A percentile compares a stretch with the other conserved stretches of the same genome.
Conservation (phyloP, 2,113 vertebrate genomes). For the Larimichthys crocea region DNA sequence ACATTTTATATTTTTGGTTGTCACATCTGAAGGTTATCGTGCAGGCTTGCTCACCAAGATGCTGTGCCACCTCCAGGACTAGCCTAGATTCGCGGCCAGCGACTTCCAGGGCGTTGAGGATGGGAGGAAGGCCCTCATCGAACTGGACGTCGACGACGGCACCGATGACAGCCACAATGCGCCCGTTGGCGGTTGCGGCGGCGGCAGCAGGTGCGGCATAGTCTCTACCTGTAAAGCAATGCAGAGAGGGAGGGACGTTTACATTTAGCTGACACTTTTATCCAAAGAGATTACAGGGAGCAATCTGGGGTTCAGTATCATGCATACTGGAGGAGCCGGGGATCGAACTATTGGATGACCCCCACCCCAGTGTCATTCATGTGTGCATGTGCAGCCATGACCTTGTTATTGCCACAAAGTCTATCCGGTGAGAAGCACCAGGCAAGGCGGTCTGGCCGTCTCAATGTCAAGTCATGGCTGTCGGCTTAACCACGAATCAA, state of each 20-base stretch:
- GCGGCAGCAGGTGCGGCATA: constrained; percentile 90
- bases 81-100: constrained; percentile 91
- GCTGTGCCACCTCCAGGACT: constrained; percentile 97
- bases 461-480: constrained; percentile 38
- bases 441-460: too few relatives aligned
- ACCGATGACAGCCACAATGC: constrained; percentile 96
- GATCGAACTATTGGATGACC: too few relatives aligned
- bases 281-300: too few relatives aligned
- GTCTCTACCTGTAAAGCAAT: constrained; percentile 85
- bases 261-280: too few relatives aligned
- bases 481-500: background rate
- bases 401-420: background rate
- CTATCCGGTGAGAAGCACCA: background rate
- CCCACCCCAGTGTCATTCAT: too few relatives aligned
- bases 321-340: too few relatives aligned
- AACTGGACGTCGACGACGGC: constrained; percentile 99
- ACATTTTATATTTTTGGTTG: too few relatives aligned
- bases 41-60: constrained; percentile 87
- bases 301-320: too few relatives aligned
- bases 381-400: background rate
- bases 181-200: constrained; percentile 83
- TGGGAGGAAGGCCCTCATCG: constrained; percentile 94
- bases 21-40: background rate
- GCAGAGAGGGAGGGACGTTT: background rate
- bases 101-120: constrained; percentile 96